A percentile compares a stretch with the other conserved stretches of the same genome.
Evolutionary conservation across 2,888 invertebrate genomes (phyloP).

Genomic region (Mongoloraphidia duomilia): DNA sequence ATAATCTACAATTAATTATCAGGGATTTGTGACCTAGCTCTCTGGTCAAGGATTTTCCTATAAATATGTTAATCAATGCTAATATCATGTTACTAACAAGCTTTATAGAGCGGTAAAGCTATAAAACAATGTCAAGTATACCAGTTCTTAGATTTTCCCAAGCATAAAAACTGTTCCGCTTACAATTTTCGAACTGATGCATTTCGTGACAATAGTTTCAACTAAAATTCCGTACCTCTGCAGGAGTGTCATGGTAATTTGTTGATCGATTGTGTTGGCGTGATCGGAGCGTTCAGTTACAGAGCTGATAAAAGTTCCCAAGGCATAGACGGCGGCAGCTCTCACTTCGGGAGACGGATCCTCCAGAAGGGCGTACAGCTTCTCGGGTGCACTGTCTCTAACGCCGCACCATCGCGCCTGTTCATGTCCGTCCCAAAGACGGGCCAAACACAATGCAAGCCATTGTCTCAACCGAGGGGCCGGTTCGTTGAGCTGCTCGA

Average conservation of each 20-base stretch:
- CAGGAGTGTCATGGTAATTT: conserved; percentile 76
- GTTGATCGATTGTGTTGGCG: conserved; percentile 86
- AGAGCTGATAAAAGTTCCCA: conserved; percentile 86
- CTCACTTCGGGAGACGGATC: conserved; percentile 84
- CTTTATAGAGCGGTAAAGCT: too few species aligned
- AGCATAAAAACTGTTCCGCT: too few species aligned
- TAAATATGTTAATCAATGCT: too few species aligned
- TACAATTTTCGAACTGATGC: too few species aligned
- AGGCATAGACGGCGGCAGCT: conserved; percentile 85
- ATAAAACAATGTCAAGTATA: too few species aligned
- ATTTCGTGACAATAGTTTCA: not conserved
- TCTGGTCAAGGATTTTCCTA: too few species aligned
- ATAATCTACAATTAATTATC: too few species aligned
- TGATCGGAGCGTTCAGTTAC: conserved; percentile 77
- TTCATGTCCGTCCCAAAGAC: conserved; percentile 80
- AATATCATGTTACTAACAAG: too few species aligned
- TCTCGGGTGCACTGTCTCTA: conserved; percentile 91
- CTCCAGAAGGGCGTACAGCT: conserved; percentile 63
- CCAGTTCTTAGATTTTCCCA: too few species aligned
- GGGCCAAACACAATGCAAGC: conserved; percentile 84
- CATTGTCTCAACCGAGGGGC: conserved; percentile 62
- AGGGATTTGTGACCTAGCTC: too few species aligned
- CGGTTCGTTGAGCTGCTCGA: conserved; percentile 71
- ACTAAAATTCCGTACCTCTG: not conserved
- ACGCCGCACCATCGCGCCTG: conserved; percentile 90